Conservation (phyloP, 1,140 invertebrate species). For the Bacillus rossius region DNA sequence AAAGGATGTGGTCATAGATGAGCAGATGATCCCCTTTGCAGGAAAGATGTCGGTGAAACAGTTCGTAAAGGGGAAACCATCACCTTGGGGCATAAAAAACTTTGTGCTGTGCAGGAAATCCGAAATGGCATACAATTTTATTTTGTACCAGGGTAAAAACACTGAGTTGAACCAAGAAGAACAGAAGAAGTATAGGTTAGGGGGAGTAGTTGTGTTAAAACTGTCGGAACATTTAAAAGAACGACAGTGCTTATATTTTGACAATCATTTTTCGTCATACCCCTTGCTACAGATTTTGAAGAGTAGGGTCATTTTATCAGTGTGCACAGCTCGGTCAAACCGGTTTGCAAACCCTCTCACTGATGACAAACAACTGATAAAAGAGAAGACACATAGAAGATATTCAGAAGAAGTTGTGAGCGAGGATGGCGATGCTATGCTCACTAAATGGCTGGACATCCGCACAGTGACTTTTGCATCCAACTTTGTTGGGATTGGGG, state of each 20-base stretch:
- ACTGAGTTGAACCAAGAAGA: slow-evolving; percentile 23
- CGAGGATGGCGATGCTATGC: slow-evolving; percentile 29
- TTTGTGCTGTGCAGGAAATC: slow-evolving; percentile 11
- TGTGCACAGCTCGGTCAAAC: slow-evolving; percentile 33
- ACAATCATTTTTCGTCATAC: slow-evolving; percentile 34
- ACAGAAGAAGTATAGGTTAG: slow-evolving; percentile 23
- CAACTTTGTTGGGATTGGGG: slow-evolving; percentile 40
- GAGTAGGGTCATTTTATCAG: slow-evolving; percentile 34
- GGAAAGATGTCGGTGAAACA: slow-evolving; percentile 25
- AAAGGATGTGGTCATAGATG: slow-evolving; percentile 25
- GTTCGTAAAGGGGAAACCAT: slow-evolving; percentile 28
- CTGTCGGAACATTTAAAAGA: slow-evolving; percentile 19
- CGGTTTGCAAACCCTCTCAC: slow-evolving; percentile 33
- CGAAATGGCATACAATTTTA: slow-evolving; percentile 25
- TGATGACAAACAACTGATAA: slow-evolving; percentile 34
- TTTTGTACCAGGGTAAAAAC: slow-evolving; percentile 28
- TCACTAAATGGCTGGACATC: slow-evolving; percentile 41
- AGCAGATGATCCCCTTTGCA: slow-evolving; percentile 30
- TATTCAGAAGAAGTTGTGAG: slow-evolving; percentile 37
- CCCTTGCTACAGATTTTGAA: slow-evolving; percentile 35
- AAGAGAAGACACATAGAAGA: slow-evolving; percentile 33
- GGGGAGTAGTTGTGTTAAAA: slow-evolving; percentile 23
- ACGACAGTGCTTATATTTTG: slow-evolving; percentile 21
- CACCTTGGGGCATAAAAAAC: slow-evolving; percentile 22
- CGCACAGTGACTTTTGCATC: slow-evolving; percentile 36